Evolutionary conservation across 2,888 invertebrate genomes (phyloP).

Genomic region (Platycheirus rosarum): DNA sequence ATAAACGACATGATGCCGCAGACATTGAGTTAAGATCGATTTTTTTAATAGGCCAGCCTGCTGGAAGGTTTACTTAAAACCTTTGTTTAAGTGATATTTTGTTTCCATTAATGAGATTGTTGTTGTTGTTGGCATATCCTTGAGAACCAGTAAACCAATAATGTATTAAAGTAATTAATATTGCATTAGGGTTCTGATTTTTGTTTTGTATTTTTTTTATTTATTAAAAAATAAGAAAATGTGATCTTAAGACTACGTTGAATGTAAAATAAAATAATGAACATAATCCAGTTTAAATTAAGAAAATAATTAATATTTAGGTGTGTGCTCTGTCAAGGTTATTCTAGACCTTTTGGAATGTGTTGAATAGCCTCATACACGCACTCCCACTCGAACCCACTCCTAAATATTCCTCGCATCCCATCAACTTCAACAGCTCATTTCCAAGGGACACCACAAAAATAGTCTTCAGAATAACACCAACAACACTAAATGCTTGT

Average conservation of each 20-base stretch:
- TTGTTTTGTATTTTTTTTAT: conserved; percentile 13
- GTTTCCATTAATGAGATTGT: not conserved
- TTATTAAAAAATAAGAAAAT: not conserved
- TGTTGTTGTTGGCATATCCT: conserved; percentile 1
- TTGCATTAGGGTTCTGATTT: too few relatives aligned
- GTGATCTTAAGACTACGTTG: not conserved
- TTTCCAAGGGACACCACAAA: conserved; percentile 33
- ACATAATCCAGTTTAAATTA: too few relatives aligned
- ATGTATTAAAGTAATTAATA: not conserved
- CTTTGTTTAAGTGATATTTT: conserved; percentile 5
- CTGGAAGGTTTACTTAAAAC: conserved; percentile 22
- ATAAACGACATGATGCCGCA: conserved; percentile 20
- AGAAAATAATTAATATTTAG: too few relatives aligned
- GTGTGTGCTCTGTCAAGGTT: not conserved
- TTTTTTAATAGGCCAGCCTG: not conserved
- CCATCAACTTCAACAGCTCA: conserved; percentile 25
- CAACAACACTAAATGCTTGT: conserved; percentile 54
- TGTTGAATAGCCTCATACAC: conserved; percentile 29
- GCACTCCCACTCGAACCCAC: conserved; percentile 26
- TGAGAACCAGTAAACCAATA: conserved; percentile 17
- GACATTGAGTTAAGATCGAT: conserved; percentile 6
- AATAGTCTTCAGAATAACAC: conserved; percentile 60
- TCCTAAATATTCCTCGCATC: conserved; percentile 18
- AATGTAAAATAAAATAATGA: not conserved
- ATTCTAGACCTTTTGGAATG: conserved; percentile 57